Evolutionary conservation across 2,113 vertebrate genomes (phyloP), one percentile per base, ranked within the genome.

Genomic region (Heterotilapia buettikoferi): DNA sequence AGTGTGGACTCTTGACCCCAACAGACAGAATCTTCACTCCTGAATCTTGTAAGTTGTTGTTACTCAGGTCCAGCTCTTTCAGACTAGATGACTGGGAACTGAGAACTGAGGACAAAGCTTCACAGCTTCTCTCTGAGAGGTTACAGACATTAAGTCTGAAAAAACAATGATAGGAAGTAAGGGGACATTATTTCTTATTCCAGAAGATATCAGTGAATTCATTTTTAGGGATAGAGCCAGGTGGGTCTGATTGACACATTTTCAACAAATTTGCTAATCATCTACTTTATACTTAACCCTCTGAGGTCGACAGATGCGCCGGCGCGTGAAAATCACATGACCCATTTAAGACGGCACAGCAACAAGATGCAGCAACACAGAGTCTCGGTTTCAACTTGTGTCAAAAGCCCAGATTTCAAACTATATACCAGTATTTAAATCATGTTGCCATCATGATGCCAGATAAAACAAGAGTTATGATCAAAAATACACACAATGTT

Each of bases 221-320:
- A 57, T 57, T 57, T 57, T 57, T 57, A 50, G 47, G 16, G 4
- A 18, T 50, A 0, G 1, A 18, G 47, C 47, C 47, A 50, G 1
- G 7, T 50, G 16, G 2, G 47, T 4, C 0, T 50, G 7, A 50
- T 50, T 18, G 7, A 8, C 47, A 50, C 18, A 50, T 7, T 18
- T 50, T 50, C 47, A 50, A 50, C 47, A 8, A 50, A 18, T 50
- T 50, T 50, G 47, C 54, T 57, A 14, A 57, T 14, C 2, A 56
- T 56, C 54, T 56, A 56, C 21, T 56, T 4, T 4, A 26, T 26
- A 13, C 54, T 56, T 56, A 56, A 56, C 21, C 21, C 54, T 56
- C 54, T 26, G 21, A 56, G 4, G 54, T 56, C 11, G 0, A 5
- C 54, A 56, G 7, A 26, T 13, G 53, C 11, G 6, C 3, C 21